phyloP scores from a whole-genome alignment of 2,888 invertebrate genomes.

The Caenorhabditis virilis region DNA sequence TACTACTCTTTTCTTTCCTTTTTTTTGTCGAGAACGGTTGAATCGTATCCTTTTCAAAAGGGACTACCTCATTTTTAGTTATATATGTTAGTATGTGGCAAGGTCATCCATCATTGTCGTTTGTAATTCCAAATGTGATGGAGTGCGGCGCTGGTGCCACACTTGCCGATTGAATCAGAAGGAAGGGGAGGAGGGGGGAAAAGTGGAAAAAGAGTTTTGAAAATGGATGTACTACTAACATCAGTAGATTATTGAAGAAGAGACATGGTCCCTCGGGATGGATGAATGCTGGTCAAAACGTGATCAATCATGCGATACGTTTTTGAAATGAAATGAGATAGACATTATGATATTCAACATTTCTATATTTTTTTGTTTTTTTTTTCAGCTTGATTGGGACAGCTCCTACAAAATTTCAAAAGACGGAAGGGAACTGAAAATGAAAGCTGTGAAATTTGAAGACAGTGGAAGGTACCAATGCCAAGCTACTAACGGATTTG shows the following conservation, averaged over 20 bases:
- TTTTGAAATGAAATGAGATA: too few species aligned
- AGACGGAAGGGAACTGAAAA: conserved; percentile 57
- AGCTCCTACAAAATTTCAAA: conserved; percentile 54
- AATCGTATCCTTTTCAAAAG: too few species aligned
- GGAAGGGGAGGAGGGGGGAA: background rate
- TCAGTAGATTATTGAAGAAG: too few species aligned
- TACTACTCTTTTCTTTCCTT: background rate
- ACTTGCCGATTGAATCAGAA: conserved; percentile 39
- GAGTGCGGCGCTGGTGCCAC: conserved; percentile 33
- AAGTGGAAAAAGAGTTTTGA: background rate
- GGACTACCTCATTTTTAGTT: conserved; percentile 27
- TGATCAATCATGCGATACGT: too few species aligned
- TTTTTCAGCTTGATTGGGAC: conserved; percentile 51
- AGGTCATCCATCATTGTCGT: conserved; percentile 47
- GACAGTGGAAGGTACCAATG: conserved; percentile 65
- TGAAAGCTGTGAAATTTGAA: conserved; percentile 53
- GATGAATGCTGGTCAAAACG: too few species aligned
- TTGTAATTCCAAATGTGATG: conserved; percentile 42
- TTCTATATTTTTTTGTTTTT: too few species aligned
- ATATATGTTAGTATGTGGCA: conserved; percentile 37
- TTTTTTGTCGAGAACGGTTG: too few species aligned
- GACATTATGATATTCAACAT: too few species aligned
- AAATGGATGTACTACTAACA: background rate
- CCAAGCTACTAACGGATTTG: conserved; percentile 65
- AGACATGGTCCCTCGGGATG: too few species aligned